Conservation (phyloP, 2,888 invertebrate genomes). For the Exocentrus adspersus region DNA sequence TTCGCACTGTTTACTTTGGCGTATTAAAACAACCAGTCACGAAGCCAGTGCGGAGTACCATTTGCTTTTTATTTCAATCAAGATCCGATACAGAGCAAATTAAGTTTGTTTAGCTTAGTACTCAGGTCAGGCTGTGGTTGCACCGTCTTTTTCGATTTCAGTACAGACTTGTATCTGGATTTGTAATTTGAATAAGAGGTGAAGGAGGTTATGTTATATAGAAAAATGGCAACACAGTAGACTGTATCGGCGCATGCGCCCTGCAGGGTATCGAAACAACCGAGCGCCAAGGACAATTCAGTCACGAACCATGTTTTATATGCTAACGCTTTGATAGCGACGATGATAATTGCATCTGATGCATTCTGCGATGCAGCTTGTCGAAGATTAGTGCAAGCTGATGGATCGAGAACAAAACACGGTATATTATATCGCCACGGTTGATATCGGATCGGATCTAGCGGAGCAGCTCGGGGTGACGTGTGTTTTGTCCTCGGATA, state of each 20-base stretch:
- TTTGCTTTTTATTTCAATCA: slow-evolving; percentile 11
- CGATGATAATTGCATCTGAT: slow-evolving; percentile 33
- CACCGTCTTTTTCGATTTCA: background rate
- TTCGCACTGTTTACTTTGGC: slow-evolving; percentile 23
- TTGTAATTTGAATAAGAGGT: no score
- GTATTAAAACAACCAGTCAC: slow-evolving; percentile 29
- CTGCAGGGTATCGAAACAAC: slow-evolving; percentile 19
- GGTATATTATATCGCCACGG: slow-evolving; percentile 26
- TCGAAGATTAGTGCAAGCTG: slow-evolving; percentile 27
- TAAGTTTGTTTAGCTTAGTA: background rate
- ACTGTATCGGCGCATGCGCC: slow-evolving; percentile 2
- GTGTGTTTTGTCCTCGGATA: background rate
- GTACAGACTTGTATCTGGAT: background rate
- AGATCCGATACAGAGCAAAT: background rate
- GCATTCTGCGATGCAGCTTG: slow-evolving; percentile 22
- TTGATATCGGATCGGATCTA: slow-evolving; percentile 20
- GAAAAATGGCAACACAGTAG: background rate
- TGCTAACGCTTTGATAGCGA: slow-evolving; percentile 31
- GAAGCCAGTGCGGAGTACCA: slow-evolving; percentile 20
- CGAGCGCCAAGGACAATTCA: slow-evolving; percentile 38
- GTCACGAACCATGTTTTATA: slow-evolving; percentile 42
- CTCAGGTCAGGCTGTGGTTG: background rate
- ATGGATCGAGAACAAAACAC: slow-evolving; percentile 30
- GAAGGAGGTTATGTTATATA: no score
- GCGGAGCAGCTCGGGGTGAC: background rate